phyloP scores from a whole-genome alignment of 2,797 vertebrate genomes.

The Stomatorhinus walkeri region DNA sequence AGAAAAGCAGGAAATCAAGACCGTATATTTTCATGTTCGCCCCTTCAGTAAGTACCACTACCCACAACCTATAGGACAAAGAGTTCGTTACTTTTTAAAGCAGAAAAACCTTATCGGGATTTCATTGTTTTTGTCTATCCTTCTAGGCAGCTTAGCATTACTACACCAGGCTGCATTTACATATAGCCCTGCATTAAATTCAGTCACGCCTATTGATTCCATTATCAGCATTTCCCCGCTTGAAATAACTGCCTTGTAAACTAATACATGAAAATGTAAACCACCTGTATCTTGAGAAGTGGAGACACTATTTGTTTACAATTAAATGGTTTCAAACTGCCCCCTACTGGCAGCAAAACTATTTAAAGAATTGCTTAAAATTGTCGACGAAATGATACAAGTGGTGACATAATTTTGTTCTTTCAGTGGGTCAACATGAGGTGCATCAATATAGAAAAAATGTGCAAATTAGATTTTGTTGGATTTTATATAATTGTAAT shows the following conservation, averaged over 20 bases:
- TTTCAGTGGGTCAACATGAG: neutral
- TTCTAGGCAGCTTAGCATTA: neutral
- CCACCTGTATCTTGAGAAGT: neutral
- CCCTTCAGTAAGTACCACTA: neutral
- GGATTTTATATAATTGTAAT: neutral
- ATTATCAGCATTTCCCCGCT: neutral
- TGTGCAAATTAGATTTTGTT: neutral
- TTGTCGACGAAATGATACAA: neutral
- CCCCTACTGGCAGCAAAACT: slow-evolving; percentile 49
- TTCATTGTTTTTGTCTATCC: neutral
- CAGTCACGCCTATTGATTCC: neutral
- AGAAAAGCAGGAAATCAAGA: neutral
- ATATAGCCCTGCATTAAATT: neutral
- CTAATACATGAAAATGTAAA: neutral
- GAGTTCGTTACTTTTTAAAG: neutral
- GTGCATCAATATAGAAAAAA: neutral
- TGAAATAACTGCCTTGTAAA: neutral
- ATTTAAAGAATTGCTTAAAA: neutral
- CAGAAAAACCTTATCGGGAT: neutral
- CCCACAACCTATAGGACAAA: neutral
- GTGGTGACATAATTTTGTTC: neutral
- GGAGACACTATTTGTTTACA: neutral
- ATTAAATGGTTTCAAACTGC: slow-evolving; percentile 33
- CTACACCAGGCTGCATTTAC: neutral
- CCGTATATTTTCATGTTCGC: neutral